A percentile compares a stretch with the other conserved stretches of the same genome.
These are phyloP conservation scores for Dolichomitus sp. DNA, from an alignment of 2,888 invertebrate genomes.

Conservation along the genomic window DNA sequence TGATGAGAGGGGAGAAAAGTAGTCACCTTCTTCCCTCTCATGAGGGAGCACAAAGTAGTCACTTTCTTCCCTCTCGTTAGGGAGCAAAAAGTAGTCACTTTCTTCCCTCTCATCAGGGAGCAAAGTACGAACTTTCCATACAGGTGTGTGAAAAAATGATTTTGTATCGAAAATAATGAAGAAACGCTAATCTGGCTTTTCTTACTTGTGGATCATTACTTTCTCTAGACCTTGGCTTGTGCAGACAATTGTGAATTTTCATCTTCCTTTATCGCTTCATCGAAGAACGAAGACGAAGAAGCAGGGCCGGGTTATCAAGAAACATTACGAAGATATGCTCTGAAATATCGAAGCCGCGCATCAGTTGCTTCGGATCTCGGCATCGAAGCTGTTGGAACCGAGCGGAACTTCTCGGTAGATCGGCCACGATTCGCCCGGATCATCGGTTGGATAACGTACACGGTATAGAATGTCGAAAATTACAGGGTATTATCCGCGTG, in stretches of 20 bases:
- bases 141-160: neutral
- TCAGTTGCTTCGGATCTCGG: slow-evolving; percentile 37
- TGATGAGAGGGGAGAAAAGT: too few relatives aligned
- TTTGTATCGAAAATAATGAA: neutral
- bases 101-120: too few relatives aligned
- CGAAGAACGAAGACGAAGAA: slow-evolving; percentile 17
- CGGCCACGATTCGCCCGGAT: slow-evolving; percentile 78
- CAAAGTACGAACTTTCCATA: too few relatives aligned
- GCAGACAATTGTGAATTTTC: slow-evolving; percentile 29
- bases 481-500: slow-evolving; percentile 83
- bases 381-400: slow-evolving; percentile 71
- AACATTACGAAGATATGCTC: slow-evolving; percentile 44
- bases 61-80: too few relatives aligned
- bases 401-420: slow-evolving; percentile 78
- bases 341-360: slow-evolving; percentile 34
- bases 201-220: neutral
- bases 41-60: too few relatives aligned
- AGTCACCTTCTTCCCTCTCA: too few relatives aligned
- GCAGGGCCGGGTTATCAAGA: slow-evolving; percentile 37
- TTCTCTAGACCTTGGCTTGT: neutral
- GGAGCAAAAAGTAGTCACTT: too few relatives aligned
- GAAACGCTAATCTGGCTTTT: neutral
- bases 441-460: slow-evolving; percentile 77
- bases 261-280: slow-evolving; percentile 38
- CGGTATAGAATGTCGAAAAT: slow-evolving; percentile 83